phyloP scores from a whole-genome alignment of 1,140 invertebrate genomes.

The Drosophila bifasciata region DNA sequence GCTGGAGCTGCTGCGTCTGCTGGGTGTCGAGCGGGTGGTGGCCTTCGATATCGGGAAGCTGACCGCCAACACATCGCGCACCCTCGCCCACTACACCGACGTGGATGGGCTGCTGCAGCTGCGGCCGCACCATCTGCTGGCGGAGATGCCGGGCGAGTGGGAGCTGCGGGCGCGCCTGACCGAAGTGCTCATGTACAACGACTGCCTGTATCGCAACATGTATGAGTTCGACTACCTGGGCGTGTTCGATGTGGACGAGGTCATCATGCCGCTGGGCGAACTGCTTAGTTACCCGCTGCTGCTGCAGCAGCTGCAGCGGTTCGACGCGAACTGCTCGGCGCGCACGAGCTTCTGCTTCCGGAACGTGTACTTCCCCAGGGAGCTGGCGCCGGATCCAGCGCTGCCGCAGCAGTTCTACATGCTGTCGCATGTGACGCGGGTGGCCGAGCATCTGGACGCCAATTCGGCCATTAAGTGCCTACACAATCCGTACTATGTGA shows the following conservation, averaged over 20 bases:
- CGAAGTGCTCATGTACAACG: constrained; percentile 97
- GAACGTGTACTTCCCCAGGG: constrained; percentile 95
- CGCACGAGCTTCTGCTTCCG: constrained; percentile 92
- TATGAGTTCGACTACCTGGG: constrained; percentile 95
- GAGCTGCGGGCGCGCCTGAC: constrained; percentile 93
- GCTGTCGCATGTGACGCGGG: constrained; percentile 94
- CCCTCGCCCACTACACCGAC: constrained; percentile 89
- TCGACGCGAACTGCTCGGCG: constrained; percentile 7
- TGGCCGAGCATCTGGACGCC: constrained; percentile 93
- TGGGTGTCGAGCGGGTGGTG: constrained; percentile 95
- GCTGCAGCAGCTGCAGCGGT: constrained; percentile 12
- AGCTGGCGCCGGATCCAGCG: constrained; percentile 90
- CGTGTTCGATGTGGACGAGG: constrained; percentile 95
- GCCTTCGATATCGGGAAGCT: constrained; percentile 89
- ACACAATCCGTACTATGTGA: constrained; percentile 93
- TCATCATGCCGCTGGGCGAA: constrained; percentile 90
- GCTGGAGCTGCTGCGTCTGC: constrained; percentile 92
- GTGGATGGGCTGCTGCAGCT: constrained; percentile 89
- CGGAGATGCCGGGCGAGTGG: constrained; percentile 87
- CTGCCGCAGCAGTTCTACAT: constrained; percentile 94
- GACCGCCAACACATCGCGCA: constrained; percentile 62
- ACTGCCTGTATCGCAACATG: constrained; percentile 96
- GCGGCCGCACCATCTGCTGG: constrained; percentile 91
- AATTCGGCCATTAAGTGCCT: constrained; percentile 95
- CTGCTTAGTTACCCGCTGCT: constrained; percentile 27